These are phyloP conservation scores for Thryonomys swinderianus DNA, from an alignment of 2,113 vertebrate genomes.

Conservation along the genomic window DNA sequence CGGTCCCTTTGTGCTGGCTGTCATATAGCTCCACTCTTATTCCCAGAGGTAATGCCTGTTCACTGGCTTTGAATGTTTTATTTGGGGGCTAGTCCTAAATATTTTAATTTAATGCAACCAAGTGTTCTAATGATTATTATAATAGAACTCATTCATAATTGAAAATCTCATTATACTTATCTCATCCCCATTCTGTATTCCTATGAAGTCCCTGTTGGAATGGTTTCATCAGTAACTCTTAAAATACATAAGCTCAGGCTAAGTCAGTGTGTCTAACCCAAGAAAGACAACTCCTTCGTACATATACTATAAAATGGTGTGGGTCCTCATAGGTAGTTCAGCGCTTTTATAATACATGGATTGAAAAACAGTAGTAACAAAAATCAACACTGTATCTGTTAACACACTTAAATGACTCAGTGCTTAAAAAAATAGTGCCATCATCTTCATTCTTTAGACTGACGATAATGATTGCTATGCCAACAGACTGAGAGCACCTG, in stretches of 20 bases:
- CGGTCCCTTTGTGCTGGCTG: neutral
- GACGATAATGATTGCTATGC: neutral
- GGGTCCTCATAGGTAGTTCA: neutral
- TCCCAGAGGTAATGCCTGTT: neutral
- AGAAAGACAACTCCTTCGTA: neutral
- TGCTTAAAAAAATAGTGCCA: too few species aligned
- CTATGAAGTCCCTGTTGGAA: neutral
- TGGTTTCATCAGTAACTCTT: slow-evolving; percentile 50
- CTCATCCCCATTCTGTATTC: neutral
- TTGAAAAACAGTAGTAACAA: slow-evolving; percentile 58
- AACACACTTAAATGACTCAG: slow-evolving; percentile 54
- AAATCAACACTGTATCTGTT: neutral
- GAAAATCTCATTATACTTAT: slow-evolving; percentile 55
- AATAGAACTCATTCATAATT: slow-evolving; percentile 47
- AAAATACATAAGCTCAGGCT: neutral
- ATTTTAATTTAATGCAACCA: slow-evolving; percentile 47
- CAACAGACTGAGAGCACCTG: neutral
- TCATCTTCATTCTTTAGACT: slow-evolving; percentile 6
- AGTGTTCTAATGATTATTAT: slow-evolving; percentile 48
- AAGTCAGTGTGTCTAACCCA: neutral
- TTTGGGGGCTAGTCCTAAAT: neutral
- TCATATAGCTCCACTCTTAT: neutral
- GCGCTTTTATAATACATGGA: neutral
- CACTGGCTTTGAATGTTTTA: slow-evolving; percentile 47
- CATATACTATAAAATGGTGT: neutral